Evolutionary conservation across 1,140 invertebrate genomes (phyloP).

Genomic region (Xylocopa sonorina): DNA sequence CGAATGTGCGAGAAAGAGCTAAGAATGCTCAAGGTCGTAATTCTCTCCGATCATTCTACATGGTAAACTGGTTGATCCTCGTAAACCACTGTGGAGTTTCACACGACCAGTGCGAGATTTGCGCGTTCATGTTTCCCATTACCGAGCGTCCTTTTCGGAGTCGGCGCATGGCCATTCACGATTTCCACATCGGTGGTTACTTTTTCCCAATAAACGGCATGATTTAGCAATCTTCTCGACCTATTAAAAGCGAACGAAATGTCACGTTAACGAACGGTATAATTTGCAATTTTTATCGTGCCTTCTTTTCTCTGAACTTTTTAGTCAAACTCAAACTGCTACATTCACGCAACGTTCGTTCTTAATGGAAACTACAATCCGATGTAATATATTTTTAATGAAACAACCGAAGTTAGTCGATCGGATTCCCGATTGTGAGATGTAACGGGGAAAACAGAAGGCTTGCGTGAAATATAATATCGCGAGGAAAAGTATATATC

Average conservation of each 20-base stretch:
- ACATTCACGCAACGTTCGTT: too few relatives aligned
- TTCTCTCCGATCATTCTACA: constrained; percentile 10
- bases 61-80: constrained; percentile 40
- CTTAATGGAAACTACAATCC: too few relatives aligned
- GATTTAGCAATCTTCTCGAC: neutral
- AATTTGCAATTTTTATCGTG: too few relatives aligned
- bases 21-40: constrained; percentile 44
- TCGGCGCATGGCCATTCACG: neutral
- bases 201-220: neutral
- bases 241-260: too few relatives aligned
- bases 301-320: too few relatives aligned
- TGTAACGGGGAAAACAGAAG: neutral
- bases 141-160: neutral
- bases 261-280: too few relatives aligned
- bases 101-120: neutral
- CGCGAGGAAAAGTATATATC: neutral
- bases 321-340: too few relatives aligned
- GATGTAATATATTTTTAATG: constrained; percentile 4
- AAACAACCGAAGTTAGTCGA: neutral
- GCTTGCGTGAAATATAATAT: neutral
- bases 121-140: too few relatives aligned
- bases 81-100: constrained; percentile 17
- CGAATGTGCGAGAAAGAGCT: neutral
- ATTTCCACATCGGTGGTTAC: constrained; percentile 1
- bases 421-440: neutral